A percentile compares a stretch with the other conserved stretches of the same genome.
Evolutionary conservation across 2,797 vertebrate species (phyloP).

Genomic region (Apogon hyalosoma): DNA sequence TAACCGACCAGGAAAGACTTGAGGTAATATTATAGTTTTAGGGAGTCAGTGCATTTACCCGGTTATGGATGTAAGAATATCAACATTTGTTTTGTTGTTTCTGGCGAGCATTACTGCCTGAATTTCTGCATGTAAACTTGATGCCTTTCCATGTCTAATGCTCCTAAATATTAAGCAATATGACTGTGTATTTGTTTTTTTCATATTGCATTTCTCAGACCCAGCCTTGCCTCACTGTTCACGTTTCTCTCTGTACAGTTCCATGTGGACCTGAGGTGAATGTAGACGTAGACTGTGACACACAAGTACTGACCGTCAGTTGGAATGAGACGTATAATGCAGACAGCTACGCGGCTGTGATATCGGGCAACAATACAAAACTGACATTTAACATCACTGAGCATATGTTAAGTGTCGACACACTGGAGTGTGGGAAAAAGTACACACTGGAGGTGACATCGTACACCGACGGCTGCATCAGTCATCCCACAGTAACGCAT

Average conservation of each 20-base stretch:
- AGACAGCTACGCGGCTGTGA: constrained; percentile 61
- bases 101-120: too few species aligned
- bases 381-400: constrained; percentile 63
- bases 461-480: constrained; percentile 73
- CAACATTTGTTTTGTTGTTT: too few species aligned
- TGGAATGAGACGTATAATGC: constrained; percentile 68
- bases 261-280: constrained; percentile 81
- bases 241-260: constrained; percentile 65
- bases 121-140: too few species aligned
- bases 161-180: too few species aligned
- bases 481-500: constrained; percentile 51
- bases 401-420: constrained; percentile 47
- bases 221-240: neutral
- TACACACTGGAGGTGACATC: constrained; percentile 77
- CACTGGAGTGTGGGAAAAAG: constrained; percentile 73
- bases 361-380: constrained; percentile 39
- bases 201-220: neutral
- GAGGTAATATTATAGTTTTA: too few species aligned
- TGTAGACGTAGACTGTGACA: constrained; percentile 67
- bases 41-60: too few species aligned
- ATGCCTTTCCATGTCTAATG: too few species aligned
- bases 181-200: neutral
- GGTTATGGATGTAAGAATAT: too few species aligned
- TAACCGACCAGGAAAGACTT: too few species aligned
- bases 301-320: constrained; percentile 54